These are phyloP conservation scores for Lasioglossum oenotherae DNA, from an alignment of 2,888 invertebrate genomes.

Conservation along the genomic window DNA sequence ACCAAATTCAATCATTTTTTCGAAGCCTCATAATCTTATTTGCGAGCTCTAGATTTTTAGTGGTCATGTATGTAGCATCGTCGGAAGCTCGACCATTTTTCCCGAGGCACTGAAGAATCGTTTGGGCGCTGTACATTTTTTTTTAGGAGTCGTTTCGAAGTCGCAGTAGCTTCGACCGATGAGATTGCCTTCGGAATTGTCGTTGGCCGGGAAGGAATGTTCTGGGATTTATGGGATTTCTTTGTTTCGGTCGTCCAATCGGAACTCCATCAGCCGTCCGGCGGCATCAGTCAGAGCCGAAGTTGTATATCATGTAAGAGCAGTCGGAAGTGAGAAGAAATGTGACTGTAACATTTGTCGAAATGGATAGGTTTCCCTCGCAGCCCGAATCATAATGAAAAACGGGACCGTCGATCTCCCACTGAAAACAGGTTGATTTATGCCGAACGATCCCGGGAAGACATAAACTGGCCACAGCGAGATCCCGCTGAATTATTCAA, in stretches of 20 bases:
- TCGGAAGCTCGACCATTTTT: too few relatives aligned
- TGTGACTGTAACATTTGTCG: neutral
- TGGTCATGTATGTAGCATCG: too few relatives aligned
- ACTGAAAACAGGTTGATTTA: neutral
- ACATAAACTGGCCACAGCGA: neutral
- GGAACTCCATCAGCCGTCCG: neutral
- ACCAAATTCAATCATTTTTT: too few relatives aligned
- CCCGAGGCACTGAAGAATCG: too few relatives aligned
- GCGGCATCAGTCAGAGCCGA: slow-evolving; percentile 1
- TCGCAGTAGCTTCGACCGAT: neutral
- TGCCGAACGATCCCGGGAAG: neutral
- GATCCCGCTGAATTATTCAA: neutral
- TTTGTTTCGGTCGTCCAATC: neutral
- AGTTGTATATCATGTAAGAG: neutral
- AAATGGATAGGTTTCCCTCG: slow-evolving; percentile 14
- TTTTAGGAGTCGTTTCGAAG: neutral
- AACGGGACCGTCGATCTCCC: neutral
- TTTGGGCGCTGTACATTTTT: too few relatives aligned
- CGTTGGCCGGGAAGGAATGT: neutral
- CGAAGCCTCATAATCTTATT: too few relatives aligned
- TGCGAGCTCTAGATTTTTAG: too few relatives aligned
- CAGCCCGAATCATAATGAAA: neutral
- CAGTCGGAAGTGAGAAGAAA: neutral
- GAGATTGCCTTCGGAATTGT: neutral
- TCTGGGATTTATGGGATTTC: neutral